Base-by-base conservation (phyloP, 2,888 invertebrate genomes). In the Bombyx huttoni region DNA sequence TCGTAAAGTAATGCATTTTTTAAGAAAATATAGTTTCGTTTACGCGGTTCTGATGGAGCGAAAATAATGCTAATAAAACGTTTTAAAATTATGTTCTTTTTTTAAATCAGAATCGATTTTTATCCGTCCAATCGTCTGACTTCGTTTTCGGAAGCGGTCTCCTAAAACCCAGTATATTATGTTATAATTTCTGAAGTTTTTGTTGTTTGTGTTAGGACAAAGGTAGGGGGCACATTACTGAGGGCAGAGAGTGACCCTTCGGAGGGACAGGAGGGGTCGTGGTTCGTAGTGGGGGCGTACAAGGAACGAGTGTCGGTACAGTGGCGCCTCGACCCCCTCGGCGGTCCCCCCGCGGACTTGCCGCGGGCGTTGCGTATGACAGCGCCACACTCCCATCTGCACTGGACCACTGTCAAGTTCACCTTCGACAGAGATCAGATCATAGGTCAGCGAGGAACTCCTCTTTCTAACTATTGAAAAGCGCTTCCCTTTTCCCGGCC, bases 221-320 rank as follows among this genome's bases (percentile, higher is more conserved):
- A 93, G 63, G 90, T 91, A 13, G 96, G 96, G 61, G 96, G 96
- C 53, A 94, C 94, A 3, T 71, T 96, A 35, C 84, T 97, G 64
- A 93, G 92, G 65, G 91, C 94, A 34, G 90, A 91, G 61, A 65
- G 81, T 34, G 62, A 62, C 46, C 81, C 24, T 24, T 24, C 84
- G 47, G 89, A 79, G 7, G 83, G 87, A 57, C 34, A 10, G n/a
- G 53, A 51, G 45, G 54, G 48, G 47, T 12, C 61, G 59, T 76
- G 77, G 82, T 94, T 95, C 76, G 91, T 91, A 47, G 90, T 94
- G 53, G 93, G 92, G 54, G 92, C 93, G 55, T 92, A 91, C 76
- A 89, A 90, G 61, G 92, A 92, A 64, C 91, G 92, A 65, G 91
- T 94, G 33, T 90, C 92, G 1, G 86, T 94, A 51, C 91, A 92